These are phyloP conservation scores for Cairina moschata DNA, from an alignment of 2,113 vertebrate genomes.

Conservation along the genomic window DNA sequence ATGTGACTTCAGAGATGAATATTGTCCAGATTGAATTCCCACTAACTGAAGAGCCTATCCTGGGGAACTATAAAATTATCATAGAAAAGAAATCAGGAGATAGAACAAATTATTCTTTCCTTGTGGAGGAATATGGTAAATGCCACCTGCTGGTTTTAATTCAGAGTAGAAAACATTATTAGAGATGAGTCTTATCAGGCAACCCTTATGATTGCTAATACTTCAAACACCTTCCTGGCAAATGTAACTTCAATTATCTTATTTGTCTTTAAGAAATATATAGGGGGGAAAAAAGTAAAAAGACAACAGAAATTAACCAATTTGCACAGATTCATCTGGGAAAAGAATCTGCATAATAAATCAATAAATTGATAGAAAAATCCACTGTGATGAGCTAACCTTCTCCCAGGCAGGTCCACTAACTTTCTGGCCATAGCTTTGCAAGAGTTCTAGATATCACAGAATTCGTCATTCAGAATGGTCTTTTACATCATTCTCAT, in stretches of 20 bases:
- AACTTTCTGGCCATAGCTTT: background rate
- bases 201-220: background rate
- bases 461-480: background rate
- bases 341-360: background rate
- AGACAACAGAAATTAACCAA: background rate
- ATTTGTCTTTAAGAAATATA: background rate
- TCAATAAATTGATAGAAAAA: background rate
- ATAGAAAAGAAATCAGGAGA: constrained; percentile 24
- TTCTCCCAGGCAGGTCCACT: background rate
- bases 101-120: constrained; percentile 27
- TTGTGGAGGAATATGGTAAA: constrained; percentile 73
- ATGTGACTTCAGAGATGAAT: background rate
- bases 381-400: background rate
- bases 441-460: background rate
- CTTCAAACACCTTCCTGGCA: background rate
- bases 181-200: background rate
- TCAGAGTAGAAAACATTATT: background rate
- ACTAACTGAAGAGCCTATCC: constrained; percentile 57
- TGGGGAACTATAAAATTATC: constrained; percentile 53
- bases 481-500: background rate
- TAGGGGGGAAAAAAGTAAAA: background rate
- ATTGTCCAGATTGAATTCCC: constrained; percentile 56
- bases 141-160: background rate
- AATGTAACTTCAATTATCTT: background rate
- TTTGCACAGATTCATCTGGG: background rate